Evolutionary conservation across 2,888 invertebrate genomes (phyloP).

Genomic region (Acanthacorydalis orientalis): DNA sequence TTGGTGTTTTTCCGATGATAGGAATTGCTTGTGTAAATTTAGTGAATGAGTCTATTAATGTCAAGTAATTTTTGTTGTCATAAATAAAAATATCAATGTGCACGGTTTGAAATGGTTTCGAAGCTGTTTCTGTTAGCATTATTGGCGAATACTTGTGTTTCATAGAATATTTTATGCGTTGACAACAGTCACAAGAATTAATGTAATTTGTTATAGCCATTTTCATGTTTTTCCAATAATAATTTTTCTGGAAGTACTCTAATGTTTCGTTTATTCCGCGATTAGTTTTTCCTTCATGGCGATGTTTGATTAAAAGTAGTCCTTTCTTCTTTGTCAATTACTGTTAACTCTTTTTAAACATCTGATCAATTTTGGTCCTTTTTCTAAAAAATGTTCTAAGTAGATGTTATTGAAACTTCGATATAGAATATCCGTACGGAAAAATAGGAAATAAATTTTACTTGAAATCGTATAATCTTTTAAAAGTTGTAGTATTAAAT

Average conservation of each 20-base stretch:
- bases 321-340: conserved; percentile 5
- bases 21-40: background rate
- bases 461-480: background rate
- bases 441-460: conserved; percentile 1
- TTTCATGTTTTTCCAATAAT: conserved; percentile 6
- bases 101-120: background rate
- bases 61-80: background rate
- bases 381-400: background rate
- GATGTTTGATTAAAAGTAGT: conserved; percentile 3
- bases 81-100: background rate
- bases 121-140: background rate
- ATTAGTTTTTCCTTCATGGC: conserved; percentile 9
- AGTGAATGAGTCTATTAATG: background rate
- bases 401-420: background rate
- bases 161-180: background rate
- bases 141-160: background rate
- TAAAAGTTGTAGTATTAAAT: conserved; percentile 1
- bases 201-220: background rate
- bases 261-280: conserved; percentile 8
- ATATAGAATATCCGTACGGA: background rate
- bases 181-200: background rate
- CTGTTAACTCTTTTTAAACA: conserved; percentile 4
- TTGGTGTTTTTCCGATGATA: background rate
- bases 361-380: conserved; percentile 3
- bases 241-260: conserved; percentile 4